Base-by-base conservation (phyloP, 2,797 vertebrate genomes). In the Chiloscyllium punctatum region DNA sequence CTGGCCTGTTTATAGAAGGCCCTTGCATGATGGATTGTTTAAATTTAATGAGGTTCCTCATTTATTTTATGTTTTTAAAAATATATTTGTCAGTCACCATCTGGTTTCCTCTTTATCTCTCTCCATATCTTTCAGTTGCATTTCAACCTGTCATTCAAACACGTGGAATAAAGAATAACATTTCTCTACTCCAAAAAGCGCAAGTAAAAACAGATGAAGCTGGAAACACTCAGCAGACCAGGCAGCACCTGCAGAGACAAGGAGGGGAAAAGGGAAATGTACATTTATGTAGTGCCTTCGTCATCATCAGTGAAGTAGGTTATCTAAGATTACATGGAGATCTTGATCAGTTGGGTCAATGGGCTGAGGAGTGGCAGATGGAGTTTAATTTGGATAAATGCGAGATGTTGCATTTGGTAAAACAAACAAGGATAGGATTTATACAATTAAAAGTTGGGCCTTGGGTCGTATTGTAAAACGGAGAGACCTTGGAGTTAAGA, bases 111-210 rank as follows among this genome's bases (percentile, higher is more conserved):
- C 57, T 57, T 77, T 25, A 77, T 74, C 71, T 53, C 30, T 18
- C 48, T 74, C 25, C 94, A 53, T 25, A 53, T 95, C 25, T 95
- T 53, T n/a, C n/a, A 48, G 71, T 53, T 13, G 13, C 18, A 4
- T 77, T 77, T 51, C 94, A 95, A 95, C 15, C 27, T 95, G 69
- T 95, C 71, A 95, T 48, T 77, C 94, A n/a, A 77, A 69, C 94
- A 95, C 13, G 77, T 95, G 62, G 33, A 25, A 42, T 18, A 69
- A 21, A 42, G 90, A 42, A 68, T 42, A 92, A 92, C 42, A 92
- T 92, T 25, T 23, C 66, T 42, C 62, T 68, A 11, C 37, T 18
- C 90, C 6, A 9, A n/a, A 25, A 68, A 68, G 15, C 3, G 4
- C 33, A 9, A 92, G n/a, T n/a, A 92, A 42, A 92, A 69, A n/a